Base-by-base conservation (phyloP, 2,797 vertebrate species). In the Carapus acus region DNA sequence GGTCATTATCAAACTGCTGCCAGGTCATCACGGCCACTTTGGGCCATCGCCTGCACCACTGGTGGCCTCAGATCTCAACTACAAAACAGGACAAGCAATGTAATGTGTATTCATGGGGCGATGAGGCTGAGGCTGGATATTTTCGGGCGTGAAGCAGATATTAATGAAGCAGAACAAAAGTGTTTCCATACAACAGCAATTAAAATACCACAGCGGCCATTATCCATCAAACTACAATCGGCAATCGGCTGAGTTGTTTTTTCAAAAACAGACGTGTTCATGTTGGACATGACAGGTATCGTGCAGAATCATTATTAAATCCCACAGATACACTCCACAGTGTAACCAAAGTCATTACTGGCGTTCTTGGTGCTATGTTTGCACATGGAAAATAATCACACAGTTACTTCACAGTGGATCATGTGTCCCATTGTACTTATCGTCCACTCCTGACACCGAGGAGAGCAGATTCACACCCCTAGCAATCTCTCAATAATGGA, bases 401-500 rank as follows among this genome's bases (percentile, higher is more conserved):
- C 24, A 70, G 49, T 73, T 58, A 58, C 63, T 19, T 21, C 58
- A 40, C 37, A 55, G 36, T 37, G 47, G 20, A 57, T 77, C 76
- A 79, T 79, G 65, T 64, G 52, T 11, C 4, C 15, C 22, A 43
- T 3, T 33, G 38, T 39, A 58, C 71, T 77, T 69, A 53, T 65
- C 49, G 47, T 36, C 37, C 67, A 54, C 77, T 76, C 62, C 36
- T 41, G 65, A 67, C 49, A 74, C 76, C 54, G 63, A 58, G 77
- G 65, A 73, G 56, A 48, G 68, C 58, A 44, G 52, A 53, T 78
- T 80, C 74, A 77, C 78, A 74, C 76, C 60, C 69, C 57, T 56
- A 60, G 57, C 73, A 72, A 67, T 62, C 77, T 76, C 74, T 79
- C 69, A 67, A 71, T 80, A 82, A 83, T 83, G 82, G 80, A 75